A percentile compares a stretch with the other conserved stretches of the same genome.
These are phyloP conservation scores for Decapterus maruadsi DNA, from an alignment of 2,797 vertebrate species.

Conservation along the genomic window DNA sequence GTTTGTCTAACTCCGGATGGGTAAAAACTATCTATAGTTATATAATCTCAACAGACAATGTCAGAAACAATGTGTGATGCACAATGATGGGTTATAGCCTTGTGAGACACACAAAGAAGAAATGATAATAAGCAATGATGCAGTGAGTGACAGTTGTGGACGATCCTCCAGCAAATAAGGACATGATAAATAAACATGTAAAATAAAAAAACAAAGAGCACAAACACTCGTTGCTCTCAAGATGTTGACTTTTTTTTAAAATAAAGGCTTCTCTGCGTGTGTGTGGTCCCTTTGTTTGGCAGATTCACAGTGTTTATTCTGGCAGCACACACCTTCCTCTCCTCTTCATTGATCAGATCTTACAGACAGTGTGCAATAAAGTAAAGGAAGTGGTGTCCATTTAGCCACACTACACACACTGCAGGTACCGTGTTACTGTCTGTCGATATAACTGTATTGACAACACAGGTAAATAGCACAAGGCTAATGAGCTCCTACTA, in stretches of 20 bases:
- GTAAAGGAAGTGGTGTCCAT: neutral
- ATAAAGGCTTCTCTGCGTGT: neutral
- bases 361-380: neutral
- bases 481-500: neutral
- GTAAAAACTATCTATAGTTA: neutral
- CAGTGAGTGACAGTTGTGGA: neutral
- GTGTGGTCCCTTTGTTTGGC: neutral
- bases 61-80: neutral
- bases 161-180: neutral
- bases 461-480: conserved; percentile 5
- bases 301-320: neutral
- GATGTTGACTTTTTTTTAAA: neutral
- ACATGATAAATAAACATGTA: neutral
- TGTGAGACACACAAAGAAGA: neutral
- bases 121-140: too few relatives aligned
- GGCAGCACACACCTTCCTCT: neutral
- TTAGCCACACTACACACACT: neutral
- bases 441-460: neutral
- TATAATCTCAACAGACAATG: neutral
- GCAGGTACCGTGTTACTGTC: neutral
- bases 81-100: too few relatives aligned
- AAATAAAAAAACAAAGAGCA: neutral
- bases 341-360: neutral
- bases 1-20: neutral
- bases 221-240: neutral